A percentile compares a stretch with the other conserved stretches of the same genome.
These are phyloP conservation scores for Phenganax subtilis DNA, from an alignment of 92 coral and sea anemone species.

Conservation along the genomic window DNA sequence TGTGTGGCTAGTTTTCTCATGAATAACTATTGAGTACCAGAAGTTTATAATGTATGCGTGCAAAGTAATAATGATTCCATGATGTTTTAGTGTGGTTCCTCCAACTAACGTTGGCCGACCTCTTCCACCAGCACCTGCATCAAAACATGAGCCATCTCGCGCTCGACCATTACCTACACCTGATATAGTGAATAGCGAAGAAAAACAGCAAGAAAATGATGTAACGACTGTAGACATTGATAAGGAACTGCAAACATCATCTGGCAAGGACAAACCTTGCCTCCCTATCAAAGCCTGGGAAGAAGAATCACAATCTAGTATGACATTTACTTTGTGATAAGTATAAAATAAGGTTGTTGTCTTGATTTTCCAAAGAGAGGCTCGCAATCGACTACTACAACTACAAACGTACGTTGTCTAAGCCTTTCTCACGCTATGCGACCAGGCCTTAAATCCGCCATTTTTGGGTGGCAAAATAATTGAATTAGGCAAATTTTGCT, in stretches of 20 bases:
- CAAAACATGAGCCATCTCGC: background rate
- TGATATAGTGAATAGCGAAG: conserved; percentile 29
- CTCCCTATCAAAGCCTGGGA: conserved; percentile 85
- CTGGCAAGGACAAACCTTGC: conserved; percentile 4
- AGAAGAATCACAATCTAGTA: conserved; percentile 44
- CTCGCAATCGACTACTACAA: background rate
- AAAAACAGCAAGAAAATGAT: conserved; percentile 22
- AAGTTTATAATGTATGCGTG: background rate
- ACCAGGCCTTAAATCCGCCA: too few relatives aligned
- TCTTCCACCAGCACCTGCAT: conserved; percentile 33
- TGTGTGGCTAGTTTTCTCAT: too few relatives aligned
- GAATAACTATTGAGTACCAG: too few relatives aligned
- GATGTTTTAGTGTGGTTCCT: background rate
- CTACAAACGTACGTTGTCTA: background rate
- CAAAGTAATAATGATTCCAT: background rate
- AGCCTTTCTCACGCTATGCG: background rate
- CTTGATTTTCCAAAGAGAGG: background rate
- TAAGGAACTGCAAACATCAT: conserved; percentile 40
- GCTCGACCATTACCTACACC: conserved; percentile 34
- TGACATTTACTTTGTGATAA: background rate
- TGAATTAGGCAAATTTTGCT: too few relatives aligned
- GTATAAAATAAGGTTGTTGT: background rate
- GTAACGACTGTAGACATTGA: conserved; percentile 16
- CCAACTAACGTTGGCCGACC: conserved; percentile 33
- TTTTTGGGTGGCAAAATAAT: too few relatives aligned